These are phyloP conservation scores for Andrena cerasifolii DNA, from an alignment of 1,140 invertebrate genomes.

Conservation along the genomic window DNA sequence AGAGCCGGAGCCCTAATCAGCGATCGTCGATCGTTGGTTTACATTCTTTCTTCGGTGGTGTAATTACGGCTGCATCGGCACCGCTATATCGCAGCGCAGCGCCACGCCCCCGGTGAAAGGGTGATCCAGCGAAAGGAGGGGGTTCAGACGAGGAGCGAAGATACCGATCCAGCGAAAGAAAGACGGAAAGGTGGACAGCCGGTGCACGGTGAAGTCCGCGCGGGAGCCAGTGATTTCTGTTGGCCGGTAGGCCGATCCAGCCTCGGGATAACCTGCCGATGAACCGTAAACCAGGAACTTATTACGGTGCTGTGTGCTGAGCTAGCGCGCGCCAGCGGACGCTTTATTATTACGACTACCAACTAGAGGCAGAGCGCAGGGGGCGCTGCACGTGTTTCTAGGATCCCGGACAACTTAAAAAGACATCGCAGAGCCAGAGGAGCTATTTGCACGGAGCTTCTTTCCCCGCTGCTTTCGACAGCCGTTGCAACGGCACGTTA, in stretches of 20 bases:
- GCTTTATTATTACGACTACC: slow-evolving; percentile 71
- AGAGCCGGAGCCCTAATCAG: slow-evolving; percentile 42
- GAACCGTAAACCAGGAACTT: slow-evolving; percentile 79
- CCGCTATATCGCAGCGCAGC: slow-evolving; percentile 56
- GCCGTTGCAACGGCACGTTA: background rate
- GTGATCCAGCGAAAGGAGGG: slow-evolving; percentile 56
- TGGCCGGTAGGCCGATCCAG: slow-evolving; percentile 66
- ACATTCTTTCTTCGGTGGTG: slow-evolving; percentile 53
- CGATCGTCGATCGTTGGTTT: slow-evolving; percentile 48
- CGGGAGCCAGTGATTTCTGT: slow-evolving; percentile 69
- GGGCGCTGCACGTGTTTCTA: slow-evolving; percentile 20
- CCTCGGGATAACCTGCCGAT: slow-evolving; percentile 72
- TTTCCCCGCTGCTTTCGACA: background rate
- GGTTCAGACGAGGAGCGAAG: slow-evolving; percentile 11
- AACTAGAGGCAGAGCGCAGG: background rate
- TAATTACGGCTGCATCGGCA: slow-evolving; percentile 57
- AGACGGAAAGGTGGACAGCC: background rate
- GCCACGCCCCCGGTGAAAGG: slow-evolving; percentile 77
- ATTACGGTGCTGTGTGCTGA: slow-evolving; percentile 68
- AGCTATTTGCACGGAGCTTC: background rate
- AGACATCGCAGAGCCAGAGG: background rate
- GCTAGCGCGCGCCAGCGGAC: slow-evolving; percentile 59
- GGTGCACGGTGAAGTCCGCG: slow-evolving; percentile 5
- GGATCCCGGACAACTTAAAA: background rate
- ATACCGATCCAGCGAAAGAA: background rate